A percentile compares a stretch with the other conserved stretches of the same genome.
Evolutionary conservation across 2,888 invertebrate genomes (phyloP).

Genomic region (Cyclophora albipunctata): DNA sequence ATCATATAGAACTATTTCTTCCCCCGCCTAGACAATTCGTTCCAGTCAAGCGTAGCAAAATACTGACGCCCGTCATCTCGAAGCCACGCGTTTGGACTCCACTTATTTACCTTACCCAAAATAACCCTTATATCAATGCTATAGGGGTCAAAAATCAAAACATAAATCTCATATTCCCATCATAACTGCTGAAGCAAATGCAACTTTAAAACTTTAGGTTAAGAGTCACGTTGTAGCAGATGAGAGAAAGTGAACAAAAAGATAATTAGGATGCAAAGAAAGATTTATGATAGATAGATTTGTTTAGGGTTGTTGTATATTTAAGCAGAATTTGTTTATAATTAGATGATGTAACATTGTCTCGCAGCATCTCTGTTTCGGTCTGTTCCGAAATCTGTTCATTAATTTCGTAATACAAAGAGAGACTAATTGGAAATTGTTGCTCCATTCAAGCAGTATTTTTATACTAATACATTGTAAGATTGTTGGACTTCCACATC

Average conservation of each 20-base stretch:
- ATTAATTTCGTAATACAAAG: no score
- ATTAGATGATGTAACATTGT: background rate
- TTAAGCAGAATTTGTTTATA: background rate
- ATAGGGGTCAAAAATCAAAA: slow-evolving; percentile 10
- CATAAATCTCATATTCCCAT: no score
- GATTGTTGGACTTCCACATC: no score
- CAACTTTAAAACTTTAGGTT: background rate
- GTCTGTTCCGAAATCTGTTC: no score
- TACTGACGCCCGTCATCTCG: slow-evolving; percentile 54
- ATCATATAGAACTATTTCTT: slow-evolving; percentile 30
- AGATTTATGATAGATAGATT: slow-evolving; percentile 44
- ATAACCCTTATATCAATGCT: slow-evolving; percentile 12
- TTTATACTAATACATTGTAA: no score
- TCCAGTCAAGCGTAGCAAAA: slow-evolving; percentile 67
- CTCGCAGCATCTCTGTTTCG: no score
- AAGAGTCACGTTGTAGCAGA: slow-evolving; percentile 10
- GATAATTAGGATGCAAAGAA: slow-evolving; percentile 41
- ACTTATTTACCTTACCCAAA: slow-evolving; percentile 15
- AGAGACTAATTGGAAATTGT: no score
- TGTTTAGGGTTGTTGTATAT: slow-evolving; percentile 17
- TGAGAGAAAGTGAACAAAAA: slow-evolving; percentile 29
- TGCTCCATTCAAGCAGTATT: no score
- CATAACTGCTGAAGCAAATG: no score
- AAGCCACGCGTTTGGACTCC: slow-evolving; percentile 53
- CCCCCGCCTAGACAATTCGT: slow-evolving; percentile 63